Percentiles rank a stretch among this genome's conserved stretches.
Conservation (phyloP, 2,888 invertebrate genomes). For the Pristionchus fissidentatus region DNA sequence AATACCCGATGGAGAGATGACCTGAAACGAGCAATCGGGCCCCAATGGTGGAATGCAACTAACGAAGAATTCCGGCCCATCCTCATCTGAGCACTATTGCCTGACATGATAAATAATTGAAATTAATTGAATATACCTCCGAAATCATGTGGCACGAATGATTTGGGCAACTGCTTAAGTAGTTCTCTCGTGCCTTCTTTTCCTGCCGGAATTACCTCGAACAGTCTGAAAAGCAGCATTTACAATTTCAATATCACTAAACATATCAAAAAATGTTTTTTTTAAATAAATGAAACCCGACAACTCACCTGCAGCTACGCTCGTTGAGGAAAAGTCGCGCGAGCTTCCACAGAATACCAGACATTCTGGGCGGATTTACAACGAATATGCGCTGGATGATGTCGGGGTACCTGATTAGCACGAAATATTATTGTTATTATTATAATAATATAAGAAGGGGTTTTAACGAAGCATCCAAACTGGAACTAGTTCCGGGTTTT, state of each 20-base stretch:
- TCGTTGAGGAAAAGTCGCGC: constrained; percentile 56
- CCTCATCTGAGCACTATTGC: too few species aligned
- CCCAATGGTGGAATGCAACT: too few species aligned
- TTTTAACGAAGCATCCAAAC: too few species aligned
- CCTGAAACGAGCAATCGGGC: too few species aligned
- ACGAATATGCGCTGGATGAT: constrained; percentile 64
- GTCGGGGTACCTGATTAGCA: constrained; percentile 59
- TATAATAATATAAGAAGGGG: too few species aligned
- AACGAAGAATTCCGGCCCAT: too few species aligned
- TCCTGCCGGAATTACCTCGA: constrained; percentile 57
- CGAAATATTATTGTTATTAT: too few species aligned
- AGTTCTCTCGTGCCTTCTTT: constrained; percentile 52
- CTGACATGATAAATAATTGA: neutral
- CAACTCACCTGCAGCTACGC: neutral
- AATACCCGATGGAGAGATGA: too few species aligned
- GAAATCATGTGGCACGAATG: constrained; percentile 62
- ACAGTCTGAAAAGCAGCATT: constrained; percentile 46
- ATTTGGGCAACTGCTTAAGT: constrained; percentile 57
- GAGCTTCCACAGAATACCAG: constrained; percentile 60
- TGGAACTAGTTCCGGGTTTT: too few species aligned
- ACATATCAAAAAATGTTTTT: neutral
- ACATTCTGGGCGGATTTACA: constrained; percentile 62
- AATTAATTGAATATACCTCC: constrained; percentile 54
- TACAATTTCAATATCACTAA: neutral
- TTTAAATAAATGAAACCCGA: neutral